Evolutionary conservation across 2,888 invertebrate species (phyloP).

Genomic region (Hemaris fuciformis): DNA sequence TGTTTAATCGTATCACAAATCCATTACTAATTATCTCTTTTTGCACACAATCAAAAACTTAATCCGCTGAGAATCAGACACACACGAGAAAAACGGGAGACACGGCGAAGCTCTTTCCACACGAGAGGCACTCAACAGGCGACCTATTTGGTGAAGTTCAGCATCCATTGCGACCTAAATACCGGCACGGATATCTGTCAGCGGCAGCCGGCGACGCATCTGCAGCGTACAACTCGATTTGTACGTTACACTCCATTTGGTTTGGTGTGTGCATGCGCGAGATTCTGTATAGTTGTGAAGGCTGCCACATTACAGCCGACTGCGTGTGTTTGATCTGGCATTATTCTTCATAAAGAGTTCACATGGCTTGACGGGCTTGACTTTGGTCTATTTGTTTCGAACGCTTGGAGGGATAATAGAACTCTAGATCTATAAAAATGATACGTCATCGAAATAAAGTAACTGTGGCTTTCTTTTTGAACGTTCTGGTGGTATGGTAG

Average conservation of each 20-base stretch:
- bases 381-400: too few relatives aligned
- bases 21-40: too few relatives aligned
- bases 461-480: too few relatives aligned
- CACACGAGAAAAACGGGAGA: background rate
- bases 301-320: conserved; percentile 21
- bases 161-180: conserved; percentile 55
- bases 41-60: background rate
- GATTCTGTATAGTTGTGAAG: conserved; percentile 23
- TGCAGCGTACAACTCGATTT: conserved; percentile 47
- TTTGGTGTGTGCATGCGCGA: conserved; percentile 19
- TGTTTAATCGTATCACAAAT: too few relatives aligned
- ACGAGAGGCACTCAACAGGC: conserved; percentile 33
- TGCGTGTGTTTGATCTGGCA: conserved; percentile 2
- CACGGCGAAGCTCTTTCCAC: conserved; percentile 19
- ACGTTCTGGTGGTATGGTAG: too few relatives aligned
- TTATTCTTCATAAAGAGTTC: background rate
- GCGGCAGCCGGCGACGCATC: conserved; percentile 42
- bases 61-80: background rate
- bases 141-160: conserved; percentile 41
- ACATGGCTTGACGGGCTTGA: too few relatives aligned
- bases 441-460: too few relatives aligned
- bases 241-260: conserved; percentile 37
- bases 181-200: conserved; percentile 48
- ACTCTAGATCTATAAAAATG: too few relatives aligned
- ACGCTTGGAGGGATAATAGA: too few relatives aligned